These are phyloP conservation scores for Miniopterus natalensis DNA, from an alignment of 2,113 vertebrate species.

Conservation along the genomic window DNA sequence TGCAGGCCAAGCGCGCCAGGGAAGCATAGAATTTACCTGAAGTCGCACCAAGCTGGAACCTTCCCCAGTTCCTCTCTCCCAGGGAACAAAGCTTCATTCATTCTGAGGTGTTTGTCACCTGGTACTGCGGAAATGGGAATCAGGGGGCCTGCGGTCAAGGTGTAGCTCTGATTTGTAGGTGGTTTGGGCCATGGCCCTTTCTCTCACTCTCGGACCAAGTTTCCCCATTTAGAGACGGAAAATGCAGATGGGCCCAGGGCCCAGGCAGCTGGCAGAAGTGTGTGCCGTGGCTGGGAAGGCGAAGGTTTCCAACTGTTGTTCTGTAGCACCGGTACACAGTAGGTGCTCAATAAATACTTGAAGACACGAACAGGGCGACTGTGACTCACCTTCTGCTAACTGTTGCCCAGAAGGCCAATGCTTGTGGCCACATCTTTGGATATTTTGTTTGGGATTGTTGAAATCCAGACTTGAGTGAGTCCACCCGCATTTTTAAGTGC, in stretches of 20 bases:
- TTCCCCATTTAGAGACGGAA: neutral
- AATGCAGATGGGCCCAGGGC: no score
- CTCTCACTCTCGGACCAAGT: neutral
- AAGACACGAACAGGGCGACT: neutral
- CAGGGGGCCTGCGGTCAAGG: neutral
- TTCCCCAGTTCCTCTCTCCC: neutral
- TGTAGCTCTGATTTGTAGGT: neutral
- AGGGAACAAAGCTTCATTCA: neutral
- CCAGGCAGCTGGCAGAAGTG: neutral
- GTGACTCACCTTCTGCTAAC: neutral
- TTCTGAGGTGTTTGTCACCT: neutral
- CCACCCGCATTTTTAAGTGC: neutral
- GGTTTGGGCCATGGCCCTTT: neutral
- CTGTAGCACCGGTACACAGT: neutral
- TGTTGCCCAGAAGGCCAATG: neutral
- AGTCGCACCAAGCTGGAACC: neutral
- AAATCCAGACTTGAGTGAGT: neutral
- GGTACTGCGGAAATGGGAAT: neutral
- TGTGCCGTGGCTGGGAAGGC: neutral
- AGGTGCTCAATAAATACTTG: neutral
- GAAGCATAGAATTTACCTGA: accelerated
- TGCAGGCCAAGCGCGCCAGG: neutral
- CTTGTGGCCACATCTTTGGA: neutral
- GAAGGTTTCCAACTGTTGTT: neutral
- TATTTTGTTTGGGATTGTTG: neutral